These are phyloP conservation scores for Calephelis nemesis DNA, from an alignment of 1,140 invertebrate genomes.

Conservation along the genomic window DNA sequence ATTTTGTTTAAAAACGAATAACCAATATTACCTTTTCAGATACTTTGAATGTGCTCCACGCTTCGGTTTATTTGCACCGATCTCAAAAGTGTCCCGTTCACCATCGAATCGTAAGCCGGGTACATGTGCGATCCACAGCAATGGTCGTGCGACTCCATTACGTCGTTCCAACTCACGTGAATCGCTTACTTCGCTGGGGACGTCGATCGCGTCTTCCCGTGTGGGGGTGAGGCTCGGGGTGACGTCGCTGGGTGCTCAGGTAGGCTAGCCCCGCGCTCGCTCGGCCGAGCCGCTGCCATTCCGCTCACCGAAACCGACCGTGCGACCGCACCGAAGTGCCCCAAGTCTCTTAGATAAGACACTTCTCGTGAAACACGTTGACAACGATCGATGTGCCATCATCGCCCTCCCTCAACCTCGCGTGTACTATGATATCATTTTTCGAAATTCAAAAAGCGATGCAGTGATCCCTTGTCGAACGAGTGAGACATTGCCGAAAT, in stretches of 20 bases:
- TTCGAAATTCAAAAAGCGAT: conserved; percentile 50
- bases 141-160: conserved; percentile 81
- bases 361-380: conserved; percentile 65
- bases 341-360: conserved; percentile 67
- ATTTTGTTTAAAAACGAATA: conserved; percentile 1
- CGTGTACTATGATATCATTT: conserved; percentile 66
- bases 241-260: conserved; percentile 84
- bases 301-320: conserved; percentile 46
- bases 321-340: conserved; percentile 54
- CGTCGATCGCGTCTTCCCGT: conserved; percentile 82
- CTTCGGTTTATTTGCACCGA: conserved; percentile 95
- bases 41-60: conserved; percentile 96
- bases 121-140: conserved; percentile 82
- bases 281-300: conserved; percentile 65
- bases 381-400: conserved; percentile 66
- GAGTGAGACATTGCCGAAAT: conserved; percentile 66
- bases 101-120: conserved; percentile 86
- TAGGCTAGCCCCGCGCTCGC: conserved; percentile 82
- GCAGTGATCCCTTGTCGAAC: conserved; percentile 49
- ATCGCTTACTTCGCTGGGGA: conserved; percentile 89
- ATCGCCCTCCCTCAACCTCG: conserved; percentile 67
- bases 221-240: conserved; percentile 83
- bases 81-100: conserved; percentile 91
- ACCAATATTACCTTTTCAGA: conserved; percentile 78
- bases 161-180: conserved; percentile 90